phyloP scores from a whole-genome alignment of 1,140 invertebrate genomes.

The Aplysia californica region DNA sequence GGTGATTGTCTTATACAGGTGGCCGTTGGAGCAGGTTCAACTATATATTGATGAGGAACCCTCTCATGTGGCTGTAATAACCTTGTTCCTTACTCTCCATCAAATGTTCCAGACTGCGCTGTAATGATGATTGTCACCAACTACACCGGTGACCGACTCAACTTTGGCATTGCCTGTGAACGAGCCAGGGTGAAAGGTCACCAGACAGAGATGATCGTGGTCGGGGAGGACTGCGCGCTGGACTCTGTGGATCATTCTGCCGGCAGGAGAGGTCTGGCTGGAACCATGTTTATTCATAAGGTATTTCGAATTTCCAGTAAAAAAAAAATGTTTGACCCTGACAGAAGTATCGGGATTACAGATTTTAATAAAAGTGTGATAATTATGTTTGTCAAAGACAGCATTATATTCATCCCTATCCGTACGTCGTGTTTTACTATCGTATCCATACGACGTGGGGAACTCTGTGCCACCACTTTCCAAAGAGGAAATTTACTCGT shows the following conservation, averaged over 20 bases:
- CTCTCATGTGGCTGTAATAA: too few species aligned
- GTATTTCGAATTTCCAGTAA: slow-evolving; percentile 62
- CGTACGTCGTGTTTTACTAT: too few species aligned
- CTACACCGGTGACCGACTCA: slow-evolving; percentile 89
- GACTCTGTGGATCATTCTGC: slow-evolving; percentile 67
- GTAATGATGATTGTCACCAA: slow-evolving; percentile 83
- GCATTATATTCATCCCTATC: too few species aligned
- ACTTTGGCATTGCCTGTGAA: slow-evolving; percentile 86
- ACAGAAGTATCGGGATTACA: background rate
- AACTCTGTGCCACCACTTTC: too few species aligned
- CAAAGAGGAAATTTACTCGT: too few species aligned
- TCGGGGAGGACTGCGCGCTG: slow-evolving; percentile 81
- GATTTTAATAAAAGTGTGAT: too few species aligned
- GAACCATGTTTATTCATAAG: slow-evolving; percentile 80
- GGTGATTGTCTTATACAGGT: too few species aligned
- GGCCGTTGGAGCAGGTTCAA: too few species aligned
- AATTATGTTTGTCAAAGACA: too few species aligned
- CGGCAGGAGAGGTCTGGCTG: slow-evolving; percentile 82
- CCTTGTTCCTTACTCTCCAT: too few species aligned
- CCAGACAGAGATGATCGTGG: slow-evolving; percentile 76
- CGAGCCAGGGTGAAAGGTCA: slow-evolving; percentile 75
- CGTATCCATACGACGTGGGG: too few species aligned
- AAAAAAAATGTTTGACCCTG: background rate
- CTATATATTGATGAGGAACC: too few species aligned
- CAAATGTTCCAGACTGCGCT: slow-evolving; percentile 69